A percentile compares a stretch with the other conserved stretches of the same genome.
phyloP scores from a whole-genome alignment of 2,113 vertebrate genomes.

The Prionailurus bengalensis region DNA sequence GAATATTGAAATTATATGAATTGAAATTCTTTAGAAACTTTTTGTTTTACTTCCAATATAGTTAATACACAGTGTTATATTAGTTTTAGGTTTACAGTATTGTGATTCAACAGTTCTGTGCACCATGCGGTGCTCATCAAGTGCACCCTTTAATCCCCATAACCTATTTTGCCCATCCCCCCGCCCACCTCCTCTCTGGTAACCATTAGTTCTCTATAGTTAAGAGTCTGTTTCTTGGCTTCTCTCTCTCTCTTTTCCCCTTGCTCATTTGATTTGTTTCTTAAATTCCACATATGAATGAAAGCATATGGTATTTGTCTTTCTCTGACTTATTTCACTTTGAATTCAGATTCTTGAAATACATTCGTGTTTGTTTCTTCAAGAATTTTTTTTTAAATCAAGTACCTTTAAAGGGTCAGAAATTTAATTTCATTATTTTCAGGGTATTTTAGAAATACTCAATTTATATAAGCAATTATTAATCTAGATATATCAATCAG shows the following conservation, averaged over 20 bases:
- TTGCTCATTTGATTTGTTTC: not conserved
- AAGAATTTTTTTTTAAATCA: not conserved
- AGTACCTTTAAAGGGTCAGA: not conserved
- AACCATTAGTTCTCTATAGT: not conserved
- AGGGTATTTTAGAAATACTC: slow-evolving; percentile 15
- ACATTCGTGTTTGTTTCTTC: not conserved
- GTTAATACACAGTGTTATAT: not conserved
- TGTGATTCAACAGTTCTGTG: not conserved
- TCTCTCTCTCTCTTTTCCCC: not conserved
- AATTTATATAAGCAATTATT: not conserved
- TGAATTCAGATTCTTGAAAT: slow-evolving; percentile 2
- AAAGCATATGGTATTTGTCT: not conserved
- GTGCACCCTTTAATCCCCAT: not conserved
- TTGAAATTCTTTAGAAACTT: not conserved
- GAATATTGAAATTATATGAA: not conserved
- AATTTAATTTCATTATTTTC: slow-evolving; percentile 15
- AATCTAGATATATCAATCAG: not conserved
- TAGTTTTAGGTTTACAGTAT: not conserved
- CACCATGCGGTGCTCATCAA: not conserved
- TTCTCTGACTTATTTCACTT: not conserved
- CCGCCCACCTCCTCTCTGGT: not conserved
- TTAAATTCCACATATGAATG: not conserved
- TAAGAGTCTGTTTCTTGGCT: not conserved
- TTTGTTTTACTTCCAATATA: not conserved
- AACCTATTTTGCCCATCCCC: not conserved